Conservation (phyloP, 2,888 invertebrate genomes). For the Acanthosepion lycidas region DNA sequence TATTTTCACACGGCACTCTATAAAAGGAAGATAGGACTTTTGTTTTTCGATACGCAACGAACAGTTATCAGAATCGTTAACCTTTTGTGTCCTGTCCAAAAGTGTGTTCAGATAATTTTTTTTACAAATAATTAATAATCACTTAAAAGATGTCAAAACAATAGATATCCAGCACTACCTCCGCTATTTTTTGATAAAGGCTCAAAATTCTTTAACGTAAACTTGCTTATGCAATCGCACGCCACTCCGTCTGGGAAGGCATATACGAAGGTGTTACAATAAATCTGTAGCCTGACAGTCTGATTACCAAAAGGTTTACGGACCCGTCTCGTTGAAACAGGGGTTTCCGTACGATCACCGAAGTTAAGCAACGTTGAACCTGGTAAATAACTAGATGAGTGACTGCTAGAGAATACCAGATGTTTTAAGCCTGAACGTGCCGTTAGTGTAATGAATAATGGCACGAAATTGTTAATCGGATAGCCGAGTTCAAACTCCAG, state of each 20-base stretch:
- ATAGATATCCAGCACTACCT: not conserved
- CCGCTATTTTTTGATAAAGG: not conserved
- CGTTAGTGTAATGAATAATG: too few species aligned
- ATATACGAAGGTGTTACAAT: not conserved
- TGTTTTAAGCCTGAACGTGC: too few species aligned
- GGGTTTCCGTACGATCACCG: too few species aligned
- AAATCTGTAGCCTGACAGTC: not conserved
- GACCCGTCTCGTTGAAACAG: too few species aligned
- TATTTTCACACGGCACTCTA: not conserved
- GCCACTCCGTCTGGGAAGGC: not conserved
- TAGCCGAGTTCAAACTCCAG: too few species aligned
- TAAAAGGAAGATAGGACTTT: not conserved
- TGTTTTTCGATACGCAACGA: not conserved
- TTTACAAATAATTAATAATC: too few species aligned
- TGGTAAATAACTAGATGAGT: too few species aligned
- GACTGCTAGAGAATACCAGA: too few species aligned
- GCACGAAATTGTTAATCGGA: too few species aligned
- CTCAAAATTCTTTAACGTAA: not conserved
- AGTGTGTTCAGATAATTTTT: not conserved
- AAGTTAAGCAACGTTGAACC: too few species aligned
- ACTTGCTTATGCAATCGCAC: not conserved
- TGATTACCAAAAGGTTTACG: too few species aligned
- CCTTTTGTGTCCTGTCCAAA: not conserved
- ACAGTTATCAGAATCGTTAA: not conserved
- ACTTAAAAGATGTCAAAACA: not conserved